phyloP scores from a whole-genome alignment of 2,797 vertebrate genomes.

The Danio choprae region DNA sequence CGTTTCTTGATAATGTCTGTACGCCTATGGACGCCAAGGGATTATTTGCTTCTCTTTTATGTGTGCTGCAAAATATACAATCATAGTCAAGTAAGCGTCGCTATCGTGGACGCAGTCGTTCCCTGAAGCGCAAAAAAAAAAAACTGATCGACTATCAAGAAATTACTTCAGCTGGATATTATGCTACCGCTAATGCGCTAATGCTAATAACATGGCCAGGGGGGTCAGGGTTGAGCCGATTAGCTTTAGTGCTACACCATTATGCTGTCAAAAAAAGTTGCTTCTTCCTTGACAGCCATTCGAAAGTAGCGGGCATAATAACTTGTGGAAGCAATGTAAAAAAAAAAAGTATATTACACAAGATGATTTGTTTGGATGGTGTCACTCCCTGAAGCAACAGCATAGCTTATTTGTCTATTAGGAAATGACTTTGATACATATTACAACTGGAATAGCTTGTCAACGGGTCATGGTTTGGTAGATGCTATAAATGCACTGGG shows the following conservation, averaged over 20 bases:
- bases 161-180: constrained; percentile 28
- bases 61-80: constrained; percentile 41
- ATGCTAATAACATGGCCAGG: constrained; percentile 15
- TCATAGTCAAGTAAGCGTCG: constrained; percentile 33
- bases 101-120: not conserved
- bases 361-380: constrained; percentile 4
- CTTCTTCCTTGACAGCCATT: not conserved
- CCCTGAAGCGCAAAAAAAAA: not conserved
- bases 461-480: not conserved
- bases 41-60: constrained; percentile 46
- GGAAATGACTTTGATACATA: not conserved
- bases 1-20: constrained; percentile 37
- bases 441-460: not conserved
- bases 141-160: constrained; percentile 15
- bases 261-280: constrained; percentile 13
- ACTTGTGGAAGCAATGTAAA: too few relatives aligned
- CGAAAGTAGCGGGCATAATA: not conserved
- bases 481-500: not conserved
- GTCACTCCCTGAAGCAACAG: not conserved
- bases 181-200: constrained; percentile 19
- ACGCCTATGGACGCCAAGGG: constrained; percentile 24
- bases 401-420: not conserved
- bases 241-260: constrained; percentile 14
- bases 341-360: not conserved
- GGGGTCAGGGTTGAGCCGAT: constrained; percentile 4